Evolutionary conservation across 2,797 vertebrate genomes (phyloP), one percentile per base, ranked within the genome.

Genomic region (Netta rufina): DNA sequence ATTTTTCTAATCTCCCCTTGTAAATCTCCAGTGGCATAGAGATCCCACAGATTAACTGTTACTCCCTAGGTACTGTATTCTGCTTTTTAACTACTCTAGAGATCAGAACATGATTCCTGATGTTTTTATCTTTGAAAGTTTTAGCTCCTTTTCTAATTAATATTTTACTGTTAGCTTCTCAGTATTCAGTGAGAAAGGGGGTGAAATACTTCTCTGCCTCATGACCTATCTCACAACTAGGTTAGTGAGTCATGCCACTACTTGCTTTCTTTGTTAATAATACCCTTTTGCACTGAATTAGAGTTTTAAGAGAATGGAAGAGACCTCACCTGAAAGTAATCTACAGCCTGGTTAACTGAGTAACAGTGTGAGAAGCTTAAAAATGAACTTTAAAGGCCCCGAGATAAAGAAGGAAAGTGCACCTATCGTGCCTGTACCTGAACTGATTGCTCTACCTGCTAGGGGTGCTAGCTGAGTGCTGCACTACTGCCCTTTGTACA

Each of bases 1-100:
- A 74, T 61, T 86, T 45, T 90, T 84, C 90, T 96, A 93, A 96
- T 96, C 73, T 95, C 78, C 32, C 80, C 51, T 95, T 93, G 86
- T 92, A 96, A 86, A 78, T 27, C 54, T 90, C 88, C 58, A 33
- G 3, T 75, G 90, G 88, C 62, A 49, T n/a, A 33, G 36, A 90
- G 83, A 86, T 94, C 76, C 88, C 60, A 49, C 80, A 86, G 92
- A 86, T 93, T 36, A 36, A 36, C 36, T 65, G 8, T 32, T 33
- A 1, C 54, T 92, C 45, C 70, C 86, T 88, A 36, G 83, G 15
- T 72, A 78, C 8, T 88, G 49, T 80, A 36, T 86, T 86, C 79
- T 91, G 73, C 53, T 90, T 91, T 95, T 88, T 77, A 93, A 87
- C 66, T 28, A 7, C 57, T 43, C 47, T 54, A 80, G 80, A 71